Base-by-base conservation (phyloP, 2,888 invertebrate genomes). In the Rhagonycha fulva region DNA sequence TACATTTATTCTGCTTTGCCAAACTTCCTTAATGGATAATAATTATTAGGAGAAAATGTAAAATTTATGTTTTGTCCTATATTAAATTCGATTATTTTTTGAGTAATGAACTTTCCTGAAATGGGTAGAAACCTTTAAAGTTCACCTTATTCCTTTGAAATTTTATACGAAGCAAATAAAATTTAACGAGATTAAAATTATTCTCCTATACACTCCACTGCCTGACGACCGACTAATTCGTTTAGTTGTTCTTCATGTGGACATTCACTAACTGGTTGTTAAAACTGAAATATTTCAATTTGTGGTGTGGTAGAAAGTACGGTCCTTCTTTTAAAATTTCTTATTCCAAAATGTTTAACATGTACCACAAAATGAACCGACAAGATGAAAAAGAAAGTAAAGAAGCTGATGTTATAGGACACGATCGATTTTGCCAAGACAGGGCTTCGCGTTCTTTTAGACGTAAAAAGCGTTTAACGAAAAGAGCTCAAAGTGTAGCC, bases 341-440 rank as follows among this genome's bases (percentile, higher is more conserved):
- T n/a, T n/a, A n/a, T 11, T 14, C 63, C 62, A 72, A 66, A 72
- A 95, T 95, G 94, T 95, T 95, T 86, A 95, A 94, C 83, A 88
- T 95, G 77, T 94, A 95, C 83, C 92, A 94, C 83, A 92, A 90
- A 79, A 91, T 94, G 87, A 88, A 92, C 82, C 90, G 91, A 14
- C 90, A 90, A 72, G 90, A 89, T 24, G 89, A 89, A 1, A 90
- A 89, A 24, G 90, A 88, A 60, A 89, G 89, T 4, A 88, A 85
- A 82, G 91, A 89, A 82, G 90, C 89, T 26, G 92, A 92, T 83
- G 92, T 93, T 2, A 95, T 94, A 9, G 95, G 95, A 0, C 95
- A 95, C 83, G 95, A 95, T 83, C 89, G 94, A 82, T 95, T 95
- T 85, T 95, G 94, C 83, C 93, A 94, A 84, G 92, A 93, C 75